Percentiles rank a stretch among this genome's conserved stretches.
Conservation (phyloP, 2,113 vertebrate genomes). For the Lamprotornis superbus region DNA sequence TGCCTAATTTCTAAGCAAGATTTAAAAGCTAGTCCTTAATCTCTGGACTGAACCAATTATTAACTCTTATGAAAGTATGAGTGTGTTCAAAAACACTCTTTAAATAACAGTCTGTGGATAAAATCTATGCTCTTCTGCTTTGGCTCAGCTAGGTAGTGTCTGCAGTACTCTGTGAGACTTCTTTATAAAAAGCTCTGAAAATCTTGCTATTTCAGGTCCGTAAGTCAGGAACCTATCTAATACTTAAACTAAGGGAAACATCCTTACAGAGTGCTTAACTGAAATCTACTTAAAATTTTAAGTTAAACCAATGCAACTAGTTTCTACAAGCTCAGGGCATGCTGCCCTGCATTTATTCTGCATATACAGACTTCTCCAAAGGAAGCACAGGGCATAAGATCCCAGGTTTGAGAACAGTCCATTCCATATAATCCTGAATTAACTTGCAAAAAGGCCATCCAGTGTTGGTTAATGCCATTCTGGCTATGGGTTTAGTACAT, state of each 20-base stretch:
- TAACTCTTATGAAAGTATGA: not conserved
- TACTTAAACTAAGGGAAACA: not conserved
- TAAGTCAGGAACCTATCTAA: not conserved
- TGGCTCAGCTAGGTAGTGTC: not conserved
- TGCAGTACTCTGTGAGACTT: not conserved
- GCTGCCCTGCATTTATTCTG: slow-evolving; percentile 3
- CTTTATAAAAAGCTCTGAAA: not conserved
- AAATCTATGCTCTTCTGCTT: not conserved
- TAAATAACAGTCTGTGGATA: not conserved
- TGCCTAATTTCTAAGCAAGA: not conserved
- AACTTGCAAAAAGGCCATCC: not conserved
- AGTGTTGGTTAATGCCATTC: not conserved
- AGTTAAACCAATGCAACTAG: not conserved
- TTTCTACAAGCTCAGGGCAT: not conserved
- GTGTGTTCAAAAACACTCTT: not conserved
- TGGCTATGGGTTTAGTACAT: not conserved
- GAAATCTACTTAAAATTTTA: not conserved
- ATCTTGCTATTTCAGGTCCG: not conserved
- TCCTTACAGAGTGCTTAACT: not conserved
- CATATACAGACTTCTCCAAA: not conserved
- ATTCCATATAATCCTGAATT: slow-evolving; percentile 7
- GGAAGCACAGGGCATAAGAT: not conserved
- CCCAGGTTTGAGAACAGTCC: not conserved
- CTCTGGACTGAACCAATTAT: not conserved
- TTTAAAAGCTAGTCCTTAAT: not conserved